Evolutionary conservation across 2,888 invertebrate species (phyloP), one percentile per base, ranked within the genome.

Genomic region (Adineta ricciae): DNA sequence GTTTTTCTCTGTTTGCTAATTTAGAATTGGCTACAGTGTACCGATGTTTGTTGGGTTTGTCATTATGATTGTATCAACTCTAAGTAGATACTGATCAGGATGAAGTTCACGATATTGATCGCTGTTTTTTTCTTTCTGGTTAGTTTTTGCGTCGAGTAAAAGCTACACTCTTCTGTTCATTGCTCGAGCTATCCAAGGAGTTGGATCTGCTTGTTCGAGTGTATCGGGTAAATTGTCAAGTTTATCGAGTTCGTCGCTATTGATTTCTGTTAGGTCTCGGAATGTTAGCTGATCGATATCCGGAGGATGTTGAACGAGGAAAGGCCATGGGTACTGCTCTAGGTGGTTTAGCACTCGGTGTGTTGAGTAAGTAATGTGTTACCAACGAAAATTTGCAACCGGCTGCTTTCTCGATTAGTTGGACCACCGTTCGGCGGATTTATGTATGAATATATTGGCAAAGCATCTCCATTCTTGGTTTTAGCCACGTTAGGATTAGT

Each of bases 21-120:
- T 52, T 92, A 98, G 99, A 90, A 97, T 99, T 89, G 99, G 99
- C 88, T 99, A 99, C 93, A 98, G 97, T 89, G 93, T 99, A 85
- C 99, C 99, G 24, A 98, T 99, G 97, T 99, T 99, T 89, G 94
- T 95, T 36, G 99, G 99, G 11, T 99, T 99, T 91, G 93, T 97
- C 87, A 94, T 99, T 87, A 97, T 99, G 97, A 99, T 99, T 90
- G 91, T 97, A 41, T 99, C 99, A 0, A 99, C 99, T 0, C 91
- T 99, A 87, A 96, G 96, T 96, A 92, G 94, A 95, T 90, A 78
- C n/a, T n/a, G n/a, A n/a, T n/a, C n/a, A n/a, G 24, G 11, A 24
- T 4, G n/a, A 24, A n/a, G n/a, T n/a, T 41, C 41, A n/a, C 19
- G 14, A 64, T 9, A 64, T 32, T 27, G 2, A 16, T 2, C 16